Conservation (phyloP, 2,888 invertebrate genomes). For the Sclerodermus sp. region DNA sequence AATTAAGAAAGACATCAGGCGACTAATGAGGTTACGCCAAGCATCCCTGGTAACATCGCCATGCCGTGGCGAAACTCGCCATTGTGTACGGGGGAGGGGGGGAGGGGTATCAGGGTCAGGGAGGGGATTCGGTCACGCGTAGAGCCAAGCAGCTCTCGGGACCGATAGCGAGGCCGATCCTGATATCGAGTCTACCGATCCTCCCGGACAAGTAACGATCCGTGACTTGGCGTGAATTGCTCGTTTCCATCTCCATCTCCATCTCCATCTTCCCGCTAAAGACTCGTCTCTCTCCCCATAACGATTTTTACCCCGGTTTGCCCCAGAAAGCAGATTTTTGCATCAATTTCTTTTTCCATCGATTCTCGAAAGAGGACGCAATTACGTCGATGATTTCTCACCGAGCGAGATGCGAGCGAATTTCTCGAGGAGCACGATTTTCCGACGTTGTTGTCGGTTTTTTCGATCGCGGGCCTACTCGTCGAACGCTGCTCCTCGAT, state of each 20-base stretch:
- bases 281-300: too few relatives aligned
- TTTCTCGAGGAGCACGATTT: too few relatives aligned
- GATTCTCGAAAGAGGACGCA: not conserved
- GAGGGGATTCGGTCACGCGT: slow-evolving; percentile 25
- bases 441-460: too few relatives aligned
- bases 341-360: too few relatives aligned
- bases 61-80: slow-evolving; percentile 16
- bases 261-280: too few relatives aligned
- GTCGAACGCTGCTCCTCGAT: too few relatives aligned
- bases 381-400: too few relatives aligned
- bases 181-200: slow-evolving; percentile 17
- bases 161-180: slow-evolving; percentile 20
- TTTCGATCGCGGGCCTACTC: too few relatives aligned
- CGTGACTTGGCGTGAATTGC: not conserved
- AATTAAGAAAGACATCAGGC: slow-evolving; percentile 54
- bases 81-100: slow-evolving; percentile 5
- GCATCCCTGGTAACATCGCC: slow-evolving; percentile 21
- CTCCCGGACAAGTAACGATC: not conserved
- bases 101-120: slow-evolving; percentile 15
- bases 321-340: too few relatives aligned
- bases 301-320: too few relatives aligned
- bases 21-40: slow-evolving; percentile 51
- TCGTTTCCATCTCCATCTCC: not conserved
- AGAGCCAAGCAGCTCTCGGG: slow-evolving; percentile 16
- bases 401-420: too few relatives aligned